Conservation (phyloP, 2,113 vertebrate genomes). For the Phocoena sinus region DNA sequence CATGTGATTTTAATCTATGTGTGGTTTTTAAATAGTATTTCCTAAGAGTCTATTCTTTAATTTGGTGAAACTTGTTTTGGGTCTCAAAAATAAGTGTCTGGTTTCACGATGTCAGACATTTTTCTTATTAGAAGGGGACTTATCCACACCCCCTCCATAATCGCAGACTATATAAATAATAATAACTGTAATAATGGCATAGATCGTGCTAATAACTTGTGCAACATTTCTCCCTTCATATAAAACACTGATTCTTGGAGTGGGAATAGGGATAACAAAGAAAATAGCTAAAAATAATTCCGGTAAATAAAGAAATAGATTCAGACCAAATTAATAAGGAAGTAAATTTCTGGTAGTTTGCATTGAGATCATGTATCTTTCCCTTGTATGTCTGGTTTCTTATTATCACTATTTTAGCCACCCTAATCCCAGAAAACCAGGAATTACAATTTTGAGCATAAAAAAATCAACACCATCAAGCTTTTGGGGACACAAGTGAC, state of each 20-base stretch:
- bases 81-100: neutral
- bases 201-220: neutral
- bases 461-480: neutral
- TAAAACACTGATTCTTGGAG: neutral
- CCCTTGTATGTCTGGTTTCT: fast-evolving
- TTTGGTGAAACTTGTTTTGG: neutral
- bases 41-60: neutral
- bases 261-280: neutral
- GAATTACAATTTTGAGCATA: neutral
- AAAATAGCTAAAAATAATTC: neutral
- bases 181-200: neutral
- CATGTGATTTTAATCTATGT: neutral
- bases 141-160: neutral
- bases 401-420: fast-evolving
- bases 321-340: neutral
- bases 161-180: neutral
- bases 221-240: neutral
- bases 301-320: neutral
- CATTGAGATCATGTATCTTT: fast-evolving
- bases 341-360: fast-evolving
- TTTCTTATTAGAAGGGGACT: neutral
- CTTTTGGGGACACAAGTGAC: fast-evolving
- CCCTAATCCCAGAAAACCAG: neutral
- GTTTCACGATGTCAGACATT: neutral
- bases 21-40: neutral